Evolutionary conservation across 2,797 vertebrate genomes (phyloP), one percentile per base, ranked within the genome.

Genomic region (Eremophila alpestris): DNA sequence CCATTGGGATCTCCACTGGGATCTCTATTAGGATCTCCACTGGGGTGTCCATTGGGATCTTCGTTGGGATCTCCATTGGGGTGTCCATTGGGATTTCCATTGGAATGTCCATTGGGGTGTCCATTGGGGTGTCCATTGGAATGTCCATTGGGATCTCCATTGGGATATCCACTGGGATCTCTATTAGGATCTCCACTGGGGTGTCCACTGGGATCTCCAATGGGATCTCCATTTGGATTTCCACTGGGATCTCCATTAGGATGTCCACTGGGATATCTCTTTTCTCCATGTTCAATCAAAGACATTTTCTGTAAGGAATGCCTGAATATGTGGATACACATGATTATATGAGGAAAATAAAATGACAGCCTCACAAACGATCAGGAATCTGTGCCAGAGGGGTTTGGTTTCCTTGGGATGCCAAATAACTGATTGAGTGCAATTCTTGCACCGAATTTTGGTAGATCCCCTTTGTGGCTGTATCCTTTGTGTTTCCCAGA

Each of bases 101-200:
- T 20, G 26, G 26, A 21, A 24, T 64, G 1, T 13, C 58, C 5
- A 9, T 7, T 38, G 56, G 8, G 30, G 13, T n/a, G 0, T 5
- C 30, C 5, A 26, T 4, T 10, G 59, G 38, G 59, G 45, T 60
- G 14, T 6, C 16, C 13, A 8, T 4, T 32, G 27, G 13, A n/a
- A 9, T 30, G 0, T 7, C 34, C 13, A 3, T 0, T 32, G 22
- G 17, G 58, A 10, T n/a, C 0, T 13, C 18, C 5, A 18, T 2
- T 29, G 11, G 55, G 30, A 21, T 15, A 2, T n/a, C 23, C 8
- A 15, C 7, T 34, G 32, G 9, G 27, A 11, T 30, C 2, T 11
- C 59, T 5, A 23, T 4, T 11, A 14, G 55, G 55, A 48, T 59
- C 17, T 9, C 10, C 10, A 6, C 3, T 27, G 30, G 17, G 38